A percentile compares a stretch with the other conserved stretches of the same genome.
These are phyloP conservation scores for Leiothrix lutea DNA, from an alignment of 2,113 vertebrate genomes.

Conservation along the genomic window DNA sequence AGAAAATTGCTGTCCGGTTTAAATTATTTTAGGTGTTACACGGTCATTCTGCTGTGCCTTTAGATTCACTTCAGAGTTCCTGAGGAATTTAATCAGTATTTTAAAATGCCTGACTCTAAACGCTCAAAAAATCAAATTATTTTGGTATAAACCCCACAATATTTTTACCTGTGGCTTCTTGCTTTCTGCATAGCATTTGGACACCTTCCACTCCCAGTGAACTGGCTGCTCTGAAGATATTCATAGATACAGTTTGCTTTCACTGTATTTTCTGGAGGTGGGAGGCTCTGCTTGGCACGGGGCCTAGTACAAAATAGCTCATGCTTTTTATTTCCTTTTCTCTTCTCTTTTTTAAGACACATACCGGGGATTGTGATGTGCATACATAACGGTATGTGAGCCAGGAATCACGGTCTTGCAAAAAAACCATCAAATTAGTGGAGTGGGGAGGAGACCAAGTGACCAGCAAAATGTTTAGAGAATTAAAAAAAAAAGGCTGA, in stretches of 20 bases:
- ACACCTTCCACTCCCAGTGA: neutral
- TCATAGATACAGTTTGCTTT: neutral
- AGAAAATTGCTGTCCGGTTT: neutral
- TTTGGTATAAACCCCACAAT: neutral
- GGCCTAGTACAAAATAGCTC: conserved; percentile 30
- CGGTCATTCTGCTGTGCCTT: neutral
- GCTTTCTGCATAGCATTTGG: neutral
- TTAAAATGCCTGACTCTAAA: neutral
- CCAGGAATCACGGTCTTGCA: neutral
- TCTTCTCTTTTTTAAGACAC: neutral
- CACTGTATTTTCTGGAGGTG: neutral
- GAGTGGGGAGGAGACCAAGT: neutral
- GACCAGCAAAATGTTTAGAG: too few relatives aligned
- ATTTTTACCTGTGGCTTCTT: neutral
- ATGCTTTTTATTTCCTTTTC: conserved; percentile 19
- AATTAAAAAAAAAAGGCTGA: neutral
- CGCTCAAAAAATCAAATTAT: neutral
- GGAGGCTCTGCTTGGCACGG: conserved; percentile 6
- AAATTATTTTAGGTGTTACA: neutral
- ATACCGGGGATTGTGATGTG: neutral
- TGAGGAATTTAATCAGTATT: neutral
- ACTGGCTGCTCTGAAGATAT: neutral
- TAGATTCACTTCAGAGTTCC: neutral
- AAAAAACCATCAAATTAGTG: neutral
- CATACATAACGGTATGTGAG: neutral